Conservation (phyloP, 2,113 vertebrate species). For the Sceloporus undulatus region DNA sequence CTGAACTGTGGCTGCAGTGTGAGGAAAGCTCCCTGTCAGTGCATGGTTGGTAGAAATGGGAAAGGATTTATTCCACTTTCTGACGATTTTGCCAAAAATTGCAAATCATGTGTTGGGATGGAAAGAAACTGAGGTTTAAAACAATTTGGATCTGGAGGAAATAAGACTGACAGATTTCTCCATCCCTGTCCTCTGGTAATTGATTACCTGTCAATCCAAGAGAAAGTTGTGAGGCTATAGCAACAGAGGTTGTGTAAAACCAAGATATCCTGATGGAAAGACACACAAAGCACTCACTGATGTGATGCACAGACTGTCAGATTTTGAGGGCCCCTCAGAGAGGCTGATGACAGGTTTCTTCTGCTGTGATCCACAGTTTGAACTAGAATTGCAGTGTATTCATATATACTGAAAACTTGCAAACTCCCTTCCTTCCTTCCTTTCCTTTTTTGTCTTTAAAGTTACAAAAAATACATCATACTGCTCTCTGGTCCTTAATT, state of each 20-base stretch:
- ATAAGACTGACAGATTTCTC: too few relatives aligned
- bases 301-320: not conserved
- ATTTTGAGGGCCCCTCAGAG: not conserved
- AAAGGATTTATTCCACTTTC: too few relatives aligned
- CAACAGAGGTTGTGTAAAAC: not conserved
- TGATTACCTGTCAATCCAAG: slow-evolving; percentile 8
- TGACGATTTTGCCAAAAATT: too few relatives aligned
- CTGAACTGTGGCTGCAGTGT: too few relatives aligned
- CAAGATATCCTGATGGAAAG: not conserved
- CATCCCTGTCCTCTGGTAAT: not conserved
- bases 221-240: not conserved
- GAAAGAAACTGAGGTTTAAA: too few relatives aligned
- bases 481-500: not conserved
- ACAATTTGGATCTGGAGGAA: too few relatives aligned
- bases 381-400: slow-evolving; percentile 11
- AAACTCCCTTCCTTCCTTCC: not conserved
- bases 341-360: not conserved
- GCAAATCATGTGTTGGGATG: too few relatives aligned
- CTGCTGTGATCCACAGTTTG: not conserved
- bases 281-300: not conserved
- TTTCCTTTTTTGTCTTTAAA: too few relatives aligned
- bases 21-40: too few relatives aligned
- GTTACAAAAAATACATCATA: not conserved
- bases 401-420: not conserved
- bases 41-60: too few relatives aligned